Evolutionary conservation across 2,888 invertebrate genomes (phyloP).

Genomic region (Rosalia funebris): DNA sequence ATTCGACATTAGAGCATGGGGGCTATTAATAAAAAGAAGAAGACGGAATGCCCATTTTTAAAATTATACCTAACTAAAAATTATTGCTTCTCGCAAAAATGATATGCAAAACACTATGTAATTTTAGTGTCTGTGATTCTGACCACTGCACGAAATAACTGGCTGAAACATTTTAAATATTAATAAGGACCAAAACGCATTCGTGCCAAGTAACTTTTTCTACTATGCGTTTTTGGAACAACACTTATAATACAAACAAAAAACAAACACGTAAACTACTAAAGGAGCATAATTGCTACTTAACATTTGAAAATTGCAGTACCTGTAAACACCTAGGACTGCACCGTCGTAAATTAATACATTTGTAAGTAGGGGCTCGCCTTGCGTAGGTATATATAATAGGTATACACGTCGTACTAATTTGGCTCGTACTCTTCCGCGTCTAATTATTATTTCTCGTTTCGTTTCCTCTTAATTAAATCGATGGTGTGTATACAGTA

Average conservation of each 20-base stretch:
- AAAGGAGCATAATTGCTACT: slow-evolving; percentile 32
- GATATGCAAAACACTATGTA: slow-evolving; percentile 64
- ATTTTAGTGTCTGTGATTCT: slow-evolving; percentile 64
- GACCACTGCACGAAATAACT: slow-evolving; percentile 59
- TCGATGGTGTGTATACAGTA: slow-evolving; percentile 1
- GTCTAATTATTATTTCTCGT: slow-evolving; percentile 18
- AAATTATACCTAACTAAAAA: slow-evolving; percentile 62
- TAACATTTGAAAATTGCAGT: slow-evolving; percentile 34
- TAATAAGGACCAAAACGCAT: slow-evolving; percentile 61
- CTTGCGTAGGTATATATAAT: too few species aligned
- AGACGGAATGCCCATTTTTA: slow-evolving; percentile 56
- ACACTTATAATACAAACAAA: slow-evolving; percentile 32
- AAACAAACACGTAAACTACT: slow-evolving; percentile 31
- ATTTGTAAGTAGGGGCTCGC: neutral
- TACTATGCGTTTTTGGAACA: slow-evolving; percentile 54
- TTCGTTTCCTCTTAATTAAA: slow-evolving; percentile 17
- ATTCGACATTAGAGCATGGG: slow-evolving; percentile 53
- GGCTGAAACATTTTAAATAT: slow-evolving; percentile 58
- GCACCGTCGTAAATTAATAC: slow-evolving; percentile 12
- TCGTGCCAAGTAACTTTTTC: slow-evolving; percentile 60
- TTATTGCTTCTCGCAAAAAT: slow-evolving; percentile 62
- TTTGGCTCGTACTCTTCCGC: neutral
- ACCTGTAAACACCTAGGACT: slow-evolving; percentile 21
- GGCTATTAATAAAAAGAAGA: slow-evolving; percentile 55
- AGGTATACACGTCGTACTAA: slow-evolving; percentile 2